Base-by-base conservation (phyloP, 53 echinoderm and acorn worm species). In the Zoroaster sp. region DNA sequence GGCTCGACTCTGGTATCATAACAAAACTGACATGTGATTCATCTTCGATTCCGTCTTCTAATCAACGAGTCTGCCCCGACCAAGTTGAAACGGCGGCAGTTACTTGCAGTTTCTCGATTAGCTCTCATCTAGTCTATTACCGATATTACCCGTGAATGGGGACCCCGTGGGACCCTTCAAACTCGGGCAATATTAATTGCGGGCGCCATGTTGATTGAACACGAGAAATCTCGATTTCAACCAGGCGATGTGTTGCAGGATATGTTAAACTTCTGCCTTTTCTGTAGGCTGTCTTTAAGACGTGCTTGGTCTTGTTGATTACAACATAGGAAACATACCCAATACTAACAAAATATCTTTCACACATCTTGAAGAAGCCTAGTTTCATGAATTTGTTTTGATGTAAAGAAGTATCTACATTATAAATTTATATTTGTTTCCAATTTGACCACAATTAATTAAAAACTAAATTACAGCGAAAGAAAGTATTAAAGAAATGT, bases 191-290 rank as follows among this genome's bases (percentile, higher is more conserved):
- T 76, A 76, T 76, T 76, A 76, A 76, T 76, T 76, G 33, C 76
- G 49, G 76, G 76, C 76, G 51, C 76, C 76, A 76, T 76, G 76
- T 76, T 76, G 76, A 76, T 76, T 11, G 76, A 76, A 45, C 34
- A 17, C 28, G 40, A 76, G 76, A 46, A 76, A 49, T 49, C 31
- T 21, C 47, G 32, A 51, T 49, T 34, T 76, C 33, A 44, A 75
- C 49, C 47, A 34, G 46, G 42, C 18, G 76, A 41, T 76, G 76
- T 0, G 34, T 46, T 46, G 41, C 31, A 15, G 42, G 49, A 76
- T 41, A 43, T 25, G n/a, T n/a, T n/a, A n/a, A n/a, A n/a, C n/a
- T n/a, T n/a, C 43, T 14, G 41, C 20, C 41, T 21, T 41, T 41
- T 28, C 41, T 74, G 40, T 74, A 8, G 23, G 25, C 23, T 18